Base-by-base conservation (phyloP, 2,888 invertebrate genomes). In the Parasteatoda lunata region DNA sequence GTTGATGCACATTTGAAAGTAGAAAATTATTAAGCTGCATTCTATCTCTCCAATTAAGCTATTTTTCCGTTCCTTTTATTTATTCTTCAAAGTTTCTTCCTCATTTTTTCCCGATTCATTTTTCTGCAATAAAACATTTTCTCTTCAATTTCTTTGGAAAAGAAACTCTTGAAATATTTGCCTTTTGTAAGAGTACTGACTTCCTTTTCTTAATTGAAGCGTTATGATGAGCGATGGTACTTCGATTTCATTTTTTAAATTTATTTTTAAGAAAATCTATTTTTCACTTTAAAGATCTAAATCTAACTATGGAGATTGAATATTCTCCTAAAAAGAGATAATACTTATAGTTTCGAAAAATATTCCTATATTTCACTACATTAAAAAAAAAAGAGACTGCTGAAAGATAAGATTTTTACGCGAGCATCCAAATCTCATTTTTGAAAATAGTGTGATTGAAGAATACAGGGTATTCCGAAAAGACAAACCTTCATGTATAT, bases 1-100 rank as follows among this genome's bases (percentile, higher is more conserved):
- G 72, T 77, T 72, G 64, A 70, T 65, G 72, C 77, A 77, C 72
- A 77, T 77, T 84, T 51, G 77, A 77, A 84, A 77, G 77, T 54
- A 84, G 83, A 77, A 72, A 84, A 77, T 84, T 77, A 84, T 84
- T 77, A 71, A 72, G 83, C 70, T 84, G 75, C 81, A 45, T 69
- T 81, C 75, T 81, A 75, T 81, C 75, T 83, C 82, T 47, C 77
- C 77, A 84, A 84, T 84, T 77, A 84, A 84, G 77, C 65, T 72
- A 84, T 77, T 77, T 77, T 84, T 65, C 77, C 48, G 72, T 66
- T 77, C 72, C 52, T 65, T 84, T 71, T 77, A 71, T 71, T 83
- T 83, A 65, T 77, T 72, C 72, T 72, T 54, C 65, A 59, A 77
- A 84, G 71, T 71, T 83, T 65, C 68, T 75, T 76, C 71, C 69